phyloP scores from a whole-genome alignment of 2,113 vertebrate genomes.

The Colistium nudipinnis region DNA sequence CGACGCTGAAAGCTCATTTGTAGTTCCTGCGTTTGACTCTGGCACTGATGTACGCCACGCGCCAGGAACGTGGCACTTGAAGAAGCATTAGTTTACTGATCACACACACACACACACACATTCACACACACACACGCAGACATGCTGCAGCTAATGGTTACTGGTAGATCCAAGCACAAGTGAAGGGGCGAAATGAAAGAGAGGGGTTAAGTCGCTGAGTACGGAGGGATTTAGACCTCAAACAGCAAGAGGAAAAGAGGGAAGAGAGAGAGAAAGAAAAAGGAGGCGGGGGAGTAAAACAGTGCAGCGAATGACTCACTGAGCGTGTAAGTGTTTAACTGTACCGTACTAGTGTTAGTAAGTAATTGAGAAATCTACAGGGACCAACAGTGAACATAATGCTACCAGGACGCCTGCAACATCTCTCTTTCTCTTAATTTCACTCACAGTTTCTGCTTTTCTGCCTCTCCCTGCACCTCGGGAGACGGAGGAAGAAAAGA shows the following conservation, averaged over 20 bases:
- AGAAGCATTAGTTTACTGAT: conserved; percentile 75
- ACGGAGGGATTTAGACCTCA: conserved; percentile 82
- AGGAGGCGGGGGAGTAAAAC: neutral
- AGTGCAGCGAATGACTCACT: conserved; percentile 58
- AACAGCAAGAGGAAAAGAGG: conserved; percentile 62
- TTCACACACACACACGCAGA: conserved; percentile 31
- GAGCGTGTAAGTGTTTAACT: conserved; percentile 71
- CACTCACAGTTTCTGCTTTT: conserved; percentile 22
- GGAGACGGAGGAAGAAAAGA: conserved; percentile 39
- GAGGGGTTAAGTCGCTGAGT: conserved; percentile 82
- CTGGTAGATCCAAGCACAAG: conserved; percentile 70
- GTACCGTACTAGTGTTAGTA: conserved; percentile 62
- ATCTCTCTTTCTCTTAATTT: conserved; percentile 32
- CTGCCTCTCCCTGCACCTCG: conserved; percentile 12
- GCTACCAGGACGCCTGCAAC: conserved; percentile 33
- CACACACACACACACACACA: conserved; percentile 67
- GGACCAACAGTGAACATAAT: conserved; percentile 43
- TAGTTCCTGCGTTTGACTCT: conserved; percentile 61
- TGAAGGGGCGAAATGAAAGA: conserved; percentile 79
- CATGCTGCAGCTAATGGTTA: conserved; percentile 66
- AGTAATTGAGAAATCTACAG: conserved; percentile 62
- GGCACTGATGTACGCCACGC: conserved; percentile 72
- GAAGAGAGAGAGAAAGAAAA: neutral
- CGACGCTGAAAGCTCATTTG: conserved; percentile 66
- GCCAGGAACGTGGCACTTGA: conserved; percentile 73